Percentiles rank a stretch among this genome's conserved stretches.
Conservation (phyloP, 1,140 invertebrate genomes). For the Tyrophagus putrescentiae region DNA sequence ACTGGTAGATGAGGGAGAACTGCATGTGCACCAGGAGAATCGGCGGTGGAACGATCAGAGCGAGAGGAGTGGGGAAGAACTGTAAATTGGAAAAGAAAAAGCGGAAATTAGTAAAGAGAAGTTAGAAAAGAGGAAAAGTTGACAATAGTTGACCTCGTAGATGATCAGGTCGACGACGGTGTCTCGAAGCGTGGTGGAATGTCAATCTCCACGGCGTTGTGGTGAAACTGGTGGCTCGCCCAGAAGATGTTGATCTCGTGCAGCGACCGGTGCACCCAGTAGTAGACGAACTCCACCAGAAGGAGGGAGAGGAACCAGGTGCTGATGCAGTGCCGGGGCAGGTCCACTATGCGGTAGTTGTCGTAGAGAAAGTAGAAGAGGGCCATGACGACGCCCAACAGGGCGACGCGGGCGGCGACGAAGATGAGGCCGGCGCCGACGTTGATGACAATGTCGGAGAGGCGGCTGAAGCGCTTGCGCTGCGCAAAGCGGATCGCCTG, state of each 20-base stretch:
- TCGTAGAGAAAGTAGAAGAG: slow-evolving; percentile 58
- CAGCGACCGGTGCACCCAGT: slow-evolving; percentile 67
- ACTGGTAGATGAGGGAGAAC: slow-evolving; percentile 77
- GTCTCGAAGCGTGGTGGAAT: slow-evolving; percentile 57
- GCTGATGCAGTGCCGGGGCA: slow-evolving; percentile 55
- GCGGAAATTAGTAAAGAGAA: too few relatives aligned
- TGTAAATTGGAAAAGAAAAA: slow-evolving; percentile 32
- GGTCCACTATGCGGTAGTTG: slow-evolving; percentile 47
- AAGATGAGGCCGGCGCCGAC: slow-evolving; percentile 30
- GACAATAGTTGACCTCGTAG: slow-evolving; percentile 51
- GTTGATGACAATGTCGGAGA: slow-evolving; percentile 17
- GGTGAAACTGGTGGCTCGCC: slow-evolving; percentile 88
- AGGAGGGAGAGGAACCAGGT: slow-evolving; percentile 64
- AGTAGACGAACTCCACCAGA: slow-evolving; percentile 70
- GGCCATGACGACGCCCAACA: slow-evolving; percentile 51
- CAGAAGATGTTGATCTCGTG: slow-evolving; percentile 62
- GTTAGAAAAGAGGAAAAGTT: too few relatives aligned
- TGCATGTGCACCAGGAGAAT: slow-evolving; percentile 67
- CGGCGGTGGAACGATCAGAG: slow-evolving; percentile 62
- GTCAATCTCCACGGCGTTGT: slow-evolving; percentile 89
- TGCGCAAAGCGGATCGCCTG: slow-evolving; percentile 15
- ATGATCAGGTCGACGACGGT: slow-evolving; percentile 63
- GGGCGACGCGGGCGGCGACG: slow-evolving; percentile 53
- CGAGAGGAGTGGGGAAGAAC: slow-evolving; percentile 70
- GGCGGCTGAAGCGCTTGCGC: slow-evolving; percentile 8